A percentile compares a stretch with the other conserved stretches of the same genome.
Evolutionary conservation across 2,797 vertebrate genomes (phyloP).

Genomic region (Clangula hyemalis): DNA sequence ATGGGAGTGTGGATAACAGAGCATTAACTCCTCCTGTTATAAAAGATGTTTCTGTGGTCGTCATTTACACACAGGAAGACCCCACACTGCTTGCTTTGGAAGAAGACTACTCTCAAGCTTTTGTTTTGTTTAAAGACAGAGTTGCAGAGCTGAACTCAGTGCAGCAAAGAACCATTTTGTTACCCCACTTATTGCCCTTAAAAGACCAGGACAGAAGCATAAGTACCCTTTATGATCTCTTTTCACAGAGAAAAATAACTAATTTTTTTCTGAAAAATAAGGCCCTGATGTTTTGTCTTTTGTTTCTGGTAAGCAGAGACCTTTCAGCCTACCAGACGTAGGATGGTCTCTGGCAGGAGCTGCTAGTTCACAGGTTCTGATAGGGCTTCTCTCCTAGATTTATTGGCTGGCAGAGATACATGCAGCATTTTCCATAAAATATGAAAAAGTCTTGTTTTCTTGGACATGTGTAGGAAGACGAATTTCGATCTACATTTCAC

Average conservation of each 20-base stretch:
- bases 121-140: neutral
- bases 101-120: neutral
- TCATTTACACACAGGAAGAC: neutral
- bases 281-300: neutral
- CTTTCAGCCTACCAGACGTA: neutral
- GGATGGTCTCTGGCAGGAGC: neutral
- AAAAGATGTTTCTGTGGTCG: neutral
- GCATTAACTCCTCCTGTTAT: neutral
- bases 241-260: neutral
- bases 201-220: neutral
- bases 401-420: neutral
- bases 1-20: neutral
- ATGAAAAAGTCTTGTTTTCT: neutral
- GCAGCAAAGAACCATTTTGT: neutral
- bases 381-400: neutral
- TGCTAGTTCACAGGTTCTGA: neutral
- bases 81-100: neutral
- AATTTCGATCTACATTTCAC: neutral
- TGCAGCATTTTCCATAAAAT: neutral
- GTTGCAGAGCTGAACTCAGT: neutral
- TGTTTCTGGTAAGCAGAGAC: neutral
- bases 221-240: slow-evolving; percentile 2
- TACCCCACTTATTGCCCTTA: neutral
- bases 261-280: neutral
- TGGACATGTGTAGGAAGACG: neutral